phyloP scores from a whole-genome alignment of 2,888 invertebrate species.

The Eupithecia dodoneata region DNA sequence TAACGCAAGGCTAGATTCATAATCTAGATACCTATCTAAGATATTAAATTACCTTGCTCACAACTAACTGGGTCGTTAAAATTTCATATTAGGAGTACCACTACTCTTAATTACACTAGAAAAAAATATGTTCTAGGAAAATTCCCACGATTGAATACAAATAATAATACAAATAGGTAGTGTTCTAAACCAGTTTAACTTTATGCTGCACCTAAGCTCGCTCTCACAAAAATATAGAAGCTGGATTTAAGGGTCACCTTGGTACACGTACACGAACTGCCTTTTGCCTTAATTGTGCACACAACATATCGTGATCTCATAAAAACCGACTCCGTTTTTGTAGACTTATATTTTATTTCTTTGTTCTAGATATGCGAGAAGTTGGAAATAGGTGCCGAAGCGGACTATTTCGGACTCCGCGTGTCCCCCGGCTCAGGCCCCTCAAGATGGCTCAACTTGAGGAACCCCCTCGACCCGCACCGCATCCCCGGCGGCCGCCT shows the following conservation, averaged over 20 bases:
- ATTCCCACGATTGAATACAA: neutral
- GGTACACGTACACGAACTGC: neutral
- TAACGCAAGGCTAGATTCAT: neutral
- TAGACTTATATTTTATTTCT: conserved; percentile 16
- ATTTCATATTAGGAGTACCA: neutral
- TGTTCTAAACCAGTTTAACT: neutral
- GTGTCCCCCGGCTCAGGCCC: conserved; percentile 85
- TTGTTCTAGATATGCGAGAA: conserved; percentile 91
- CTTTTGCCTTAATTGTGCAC: neutral
- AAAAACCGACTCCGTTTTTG: neutral
- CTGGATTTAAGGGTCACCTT: neutral
- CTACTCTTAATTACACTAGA: too few species aligned
- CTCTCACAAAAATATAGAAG: neutral
- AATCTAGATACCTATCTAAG: neutral
- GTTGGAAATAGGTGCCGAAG: conserved; percentile 92
- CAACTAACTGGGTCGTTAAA: neutral
- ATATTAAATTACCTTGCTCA: neutral
- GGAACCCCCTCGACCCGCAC: conserved; percentile 92
- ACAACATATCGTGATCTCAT: neutral
- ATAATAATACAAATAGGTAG: neutral
- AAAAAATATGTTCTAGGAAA: neutral
- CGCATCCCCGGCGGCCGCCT: conserved; percentile 87
- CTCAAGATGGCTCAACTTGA: conserved; percentile 93
- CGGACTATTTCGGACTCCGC: conserved; percentile 95
- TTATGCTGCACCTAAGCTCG: neutral